phyloP scores from a whole-genome alignment of 1,140 invertebrate genomes.

The Drosophila nigromelanica region DNA sequence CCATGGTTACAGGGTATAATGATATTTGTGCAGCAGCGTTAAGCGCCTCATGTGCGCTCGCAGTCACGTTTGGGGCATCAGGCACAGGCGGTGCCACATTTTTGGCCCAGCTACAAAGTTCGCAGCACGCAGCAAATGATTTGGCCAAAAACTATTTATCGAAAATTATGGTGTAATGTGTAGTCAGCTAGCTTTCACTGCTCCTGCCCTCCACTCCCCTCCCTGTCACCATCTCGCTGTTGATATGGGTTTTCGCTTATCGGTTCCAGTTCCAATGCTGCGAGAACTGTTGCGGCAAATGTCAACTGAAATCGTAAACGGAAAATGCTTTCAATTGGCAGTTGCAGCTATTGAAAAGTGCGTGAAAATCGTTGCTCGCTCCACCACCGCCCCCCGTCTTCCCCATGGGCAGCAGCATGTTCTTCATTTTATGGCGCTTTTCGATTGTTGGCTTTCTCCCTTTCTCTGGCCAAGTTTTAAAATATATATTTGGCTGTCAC shows the following conservation, averaged over 20 bases:
- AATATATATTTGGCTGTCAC: constrained; percentile 1
- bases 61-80: constrained; percentile 76
- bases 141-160: constrained; percentile 75
- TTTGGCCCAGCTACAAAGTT: constrained; percentile 49
- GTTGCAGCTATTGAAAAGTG: constrained; percentile 25
- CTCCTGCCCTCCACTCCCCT: background rate
- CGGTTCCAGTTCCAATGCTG: constrained; percentile 25
- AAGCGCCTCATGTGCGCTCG: constrained; percentile 43
- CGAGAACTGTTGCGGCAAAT: constrained; percentile 43
- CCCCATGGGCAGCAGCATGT: background rate
- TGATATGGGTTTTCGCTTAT: constrained; percentile 27
- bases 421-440: background rate
- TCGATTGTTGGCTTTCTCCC: background rate
- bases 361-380: constrained; percentile 14
- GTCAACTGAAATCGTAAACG: constrained; percentile 58
- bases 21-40: constrained; percentile 25
- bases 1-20: background rate
- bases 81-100: constrained; percentile 67
- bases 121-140: constrained; percentile 63
- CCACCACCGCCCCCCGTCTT: background rate
- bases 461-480: background rate
- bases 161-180: constrained; percentile 75
- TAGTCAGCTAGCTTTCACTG: constrained; percentile 10
- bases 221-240: background rate
- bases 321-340: constrained; percentile 53